phyloP scores from a whole-genome alignment of 1,140 invertebrate species.

The Drosophila lini region DNA sequence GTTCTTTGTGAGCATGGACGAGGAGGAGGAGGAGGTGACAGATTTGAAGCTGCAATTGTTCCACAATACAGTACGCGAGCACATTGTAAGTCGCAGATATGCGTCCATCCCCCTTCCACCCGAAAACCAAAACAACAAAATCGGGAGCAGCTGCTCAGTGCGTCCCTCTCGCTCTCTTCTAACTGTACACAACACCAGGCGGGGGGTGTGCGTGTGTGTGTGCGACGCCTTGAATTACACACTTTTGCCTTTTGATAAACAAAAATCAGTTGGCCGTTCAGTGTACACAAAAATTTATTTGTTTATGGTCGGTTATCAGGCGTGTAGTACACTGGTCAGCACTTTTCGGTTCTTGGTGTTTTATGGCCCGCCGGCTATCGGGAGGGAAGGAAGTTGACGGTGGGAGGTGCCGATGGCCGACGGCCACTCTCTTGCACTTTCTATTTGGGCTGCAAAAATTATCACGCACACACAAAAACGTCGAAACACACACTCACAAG shows the following conservation, averaged over 20 bases:
- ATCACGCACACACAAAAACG: constrained; percentile 12
- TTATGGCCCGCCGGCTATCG: constrained; percentile 11
- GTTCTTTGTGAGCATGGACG: constrained; percentile 73
- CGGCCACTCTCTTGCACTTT: constrained; percentile 46
- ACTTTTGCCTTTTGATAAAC: constrained; percentile 31
- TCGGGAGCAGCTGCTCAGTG: constrained; percentile 35
- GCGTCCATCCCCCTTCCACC: constrained; percentile 12
- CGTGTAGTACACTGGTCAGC: constrained; percentile 14
- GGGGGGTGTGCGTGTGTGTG: constrained; percentile 4
- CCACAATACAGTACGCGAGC: constrained; percentile 96
- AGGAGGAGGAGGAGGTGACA: constrained; percentile 88
- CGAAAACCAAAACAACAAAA: constrained; percentile 20
- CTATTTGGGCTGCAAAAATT: constrained; percentile 45
- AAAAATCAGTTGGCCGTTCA: constrained; percentile 30
- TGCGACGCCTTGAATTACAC: constrained; percentile 24
- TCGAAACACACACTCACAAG: not conserved
- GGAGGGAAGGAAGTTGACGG: constrained; percentile 30
- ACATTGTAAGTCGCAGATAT: constrained; percentile 91
- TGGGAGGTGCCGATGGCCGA: constrained; percentile 12
- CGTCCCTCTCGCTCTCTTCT: constrained; percentile 11
- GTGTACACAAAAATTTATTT: constrained; percentile 30
- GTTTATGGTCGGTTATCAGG: constrained; percentile 69
- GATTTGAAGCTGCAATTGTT: constrained; percentile 94
- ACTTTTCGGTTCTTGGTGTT: constrained; percentile 2
- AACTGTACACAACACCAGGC: constrained; percentile 38